phyloP scores from a whole-genome alignment of 2,113 vertebrate genomes.

The Egretta garzetta region DNA sequence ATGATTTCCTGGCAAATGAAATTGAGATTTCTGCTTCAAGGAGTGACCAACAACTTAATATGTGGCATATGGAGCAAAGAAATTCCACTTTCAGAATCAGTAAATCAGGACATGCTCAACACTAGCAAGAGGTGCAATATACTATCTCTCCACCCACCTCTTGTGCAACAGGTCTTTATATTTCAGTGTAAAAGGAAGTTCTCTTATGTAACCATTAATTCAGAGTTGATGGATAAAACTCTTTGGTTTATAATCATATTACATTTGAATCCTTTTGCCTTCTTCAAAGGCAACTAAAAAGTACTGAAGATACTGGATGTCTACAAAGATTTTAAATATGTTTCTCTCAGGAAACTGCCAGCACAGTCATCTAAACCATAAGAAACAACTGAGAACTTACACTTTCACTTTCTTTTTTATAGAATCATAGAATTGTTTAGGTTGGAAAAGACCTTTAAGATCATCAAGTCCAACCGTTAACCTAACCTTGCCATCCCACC shows the following conservation, averaged over 20 bases:
- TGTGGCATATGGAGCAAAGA: background rate
- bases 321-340: background rate
- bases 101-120: background rate
- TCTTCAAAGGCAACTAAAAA: background rate
- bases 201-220: background rate
- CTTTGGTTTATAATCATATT: background rate
- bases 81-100: background rate
- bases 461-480: no score
- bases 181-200: background rate
- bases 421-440: no score
- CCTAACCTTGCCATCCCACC: no score
- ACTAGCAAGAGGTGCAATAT: background rate
- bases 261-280: background rate
- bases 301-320: background rate
- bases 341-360: background rate
- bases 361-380: background rate
- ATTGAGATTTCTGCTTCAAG: background rate
- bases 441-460: no score
- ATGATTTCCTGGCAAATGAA: background rate
- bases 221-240: background rate
- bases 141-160: background rate
- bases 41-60: background rate
- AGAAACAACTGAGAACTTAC: background rate
- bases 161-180: background rate
- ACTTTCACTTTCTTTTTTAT: background rate